These are phyloP conservation scores for Poecilia velifera DNA, from an alignment of 2,797 vertebrate genomes.

Conservation along the genomic window DNA sequence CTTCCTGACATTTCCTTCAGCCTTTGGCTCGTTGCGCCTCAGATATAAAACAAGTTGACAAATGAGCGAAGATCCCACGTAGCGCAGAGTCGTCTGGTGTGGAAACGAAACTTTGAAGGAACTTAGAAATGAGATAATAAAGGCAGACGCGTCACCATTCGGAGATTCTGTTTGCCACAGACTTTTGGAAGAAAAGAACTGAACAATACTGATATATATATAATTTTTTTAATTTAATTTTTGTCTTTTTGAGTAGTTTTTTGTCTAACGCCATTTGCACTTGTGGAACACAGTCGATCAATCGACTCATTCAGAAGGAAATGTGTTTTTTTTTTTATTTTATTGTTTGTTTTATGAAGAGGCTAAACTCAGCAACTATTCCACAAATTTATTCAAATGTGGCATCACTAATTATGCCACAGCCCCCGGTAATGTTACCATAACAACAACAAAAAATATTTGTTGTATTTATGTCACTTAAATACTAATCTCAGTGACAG, in stretches of 20 bases:
- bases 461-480: background rate
- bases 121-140: constrained; percentile 3
- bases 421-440: background rate
- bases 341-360: background rate
- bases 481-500: background rate
- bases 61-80: constrained; percentile 1
- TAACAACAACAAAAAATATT: background rate
- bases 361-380: background rate
- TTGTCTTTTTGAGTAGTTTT: constrained; percentile 12
- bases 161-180: no score
- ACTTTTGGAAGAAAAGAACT: no score
- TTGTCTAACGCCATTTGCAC: constrained; percentile 14
- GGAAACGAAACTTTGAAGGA: constrained; percentile 34
- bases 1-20: constrained; percentile 46
- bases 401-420: no score
- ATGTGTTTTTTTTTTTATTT: background rate
- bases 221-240: no score
- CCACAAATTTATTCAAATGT: background rate
- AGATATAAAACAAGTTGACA: constrained; percentile 41
- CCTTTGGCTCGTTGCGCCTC: constrained; percentile 40
- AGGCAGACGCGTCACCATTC: background rate
- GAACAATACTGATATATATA: no score
- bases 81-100: background rate
- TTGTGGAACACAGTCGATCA: background rate
- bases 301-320: background rate